These are phyloP conservation scores for Phyllostomus hastatus DNA, from an alignment of 2,113 vertebrate genomes.

Conservation along the genomic window DNA sequence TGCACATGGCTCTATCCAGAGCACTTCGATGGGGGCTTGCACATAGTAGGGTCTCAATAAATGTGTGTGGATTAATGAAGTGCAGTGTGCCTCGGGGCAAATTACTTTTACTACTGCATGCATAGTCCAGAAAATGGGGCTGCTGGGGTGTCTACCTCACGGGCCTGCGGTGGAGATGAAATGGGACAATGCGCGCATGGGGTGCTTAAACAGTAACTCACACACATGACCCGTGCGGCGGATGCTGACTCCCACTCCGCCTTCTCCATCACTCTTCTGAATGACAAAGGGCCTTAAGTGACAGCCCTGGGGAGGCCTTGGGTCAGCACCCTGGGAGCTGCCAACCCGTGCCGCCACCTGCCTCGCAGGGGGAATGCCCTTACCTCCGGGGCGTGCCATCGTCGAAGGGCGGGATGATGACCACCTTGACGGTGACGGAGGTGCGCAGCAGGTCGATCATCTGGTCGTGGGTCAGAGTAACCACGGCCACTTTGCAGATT, in stretches of 20 bases:
- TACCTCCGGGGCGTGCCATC: slow-evolving; percentile 92
- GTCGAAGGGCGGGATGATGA: slow-evolving; percentile 92
- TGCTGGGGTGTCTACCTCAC: fast-evolving
- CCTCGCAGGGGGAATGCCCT: neutral
- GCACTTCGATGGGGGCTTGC: neutral
- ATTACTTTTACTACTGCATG: fast-evolving
- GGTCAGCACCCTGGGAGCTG: neutral
- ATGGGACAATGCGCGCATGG: fast-evolving
- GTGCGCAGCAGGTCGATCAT: slow-evolving; percentile 96
- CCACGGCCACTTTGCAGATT: slow-evolving; percentile 95
- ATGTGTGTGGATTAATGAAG: neutral
- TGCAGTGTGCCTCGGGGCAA: fast-evolving
- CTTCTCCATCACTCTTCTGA: fast-evolving
- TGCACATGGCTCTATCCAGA: neutral
- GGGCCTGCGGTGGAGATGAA: neutral
- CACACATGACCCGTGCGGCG: fast-evolving
- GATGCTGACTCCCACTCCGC: fast-evolving
- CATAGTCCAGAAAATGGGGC: neutral
- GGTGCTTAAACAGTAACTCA: neutral
- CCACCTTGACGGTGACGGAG: slow-evolving; percentile 94
- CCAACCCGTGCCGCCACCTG: fast-evolving
- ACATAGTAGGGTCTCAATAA: neutral
- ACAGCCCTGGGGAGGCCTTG: neutral
- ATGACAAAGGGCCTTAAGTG: neutral
- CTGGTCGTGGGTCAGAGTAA: slow-evolving; percentile 93